phyloP scores from a whole-genome alignment of 2,113 vertebrate species.

The Melanerpes aurifrons region DNA sequence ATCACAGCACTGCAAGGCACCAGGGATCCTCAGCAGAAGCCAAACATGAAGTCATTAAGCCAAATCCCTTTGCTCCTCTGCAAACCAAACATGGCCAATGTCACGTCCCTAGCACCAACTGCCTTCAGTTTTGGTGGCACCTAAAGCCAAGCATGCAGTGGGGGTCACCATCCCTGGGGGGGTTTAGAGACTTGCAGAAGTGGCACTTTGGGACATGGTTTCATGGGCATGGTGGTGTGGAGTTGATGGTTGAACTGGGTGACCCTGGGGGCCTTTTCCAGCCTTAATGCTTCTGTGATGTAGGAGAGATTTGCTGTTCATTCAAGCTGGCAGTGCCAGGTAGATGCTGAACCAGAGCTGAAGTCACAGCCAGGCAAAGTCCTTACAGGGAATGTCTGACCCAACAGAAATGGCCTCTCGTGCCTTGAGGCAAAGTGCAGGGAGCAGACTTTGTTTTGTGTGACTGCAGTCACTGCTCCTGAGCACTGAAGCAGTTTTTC shows the following conservation, averaged over 20 bases:
- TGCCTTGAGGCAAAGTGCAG: neutral
- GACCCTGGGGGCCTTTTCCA: too few relatives aligned
- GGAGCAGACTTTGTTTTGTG: neutral
- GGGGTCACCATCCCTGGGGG: too few relatives aligned
- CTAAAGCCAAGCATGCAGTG: neutral
- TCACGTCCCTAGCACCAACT: neutral
- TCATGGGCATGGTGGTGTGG: too few relatives aligned
- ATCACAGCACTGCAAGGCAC: constrained; percentile 57
- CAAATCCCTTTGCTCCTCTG: constrained; percentile 54
- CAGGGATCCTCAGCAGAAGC: neutral
- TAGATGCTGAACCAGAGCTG: neutral
- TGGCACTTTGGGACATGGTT: too few relatives aligned
- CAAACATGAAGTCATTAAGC: constrained; percentile 55
- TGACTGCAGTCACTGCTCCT: neutral
- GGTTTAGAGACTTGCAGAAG: too few relatives aligned
- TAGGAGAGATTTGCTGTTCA: neutral
- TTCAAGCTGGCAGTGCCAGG: neutral
- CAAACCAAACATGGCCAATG: constrained; percentile 43
- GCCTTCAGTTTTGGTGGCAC: fast-evolving
- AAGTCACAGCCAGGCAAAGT: neutral
- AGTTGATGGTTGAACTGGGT: too few relatives aligned
- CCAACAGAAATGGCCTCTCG: neutral
- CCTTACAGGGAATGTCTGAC: neutral
- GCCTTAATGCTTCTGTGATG: neutral
- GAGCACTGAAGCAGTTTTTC: neutral